phyloP scores from a whole-genome alignment of 2,797 vertebrate species.

The Diplodus puntazzo region DNA sequence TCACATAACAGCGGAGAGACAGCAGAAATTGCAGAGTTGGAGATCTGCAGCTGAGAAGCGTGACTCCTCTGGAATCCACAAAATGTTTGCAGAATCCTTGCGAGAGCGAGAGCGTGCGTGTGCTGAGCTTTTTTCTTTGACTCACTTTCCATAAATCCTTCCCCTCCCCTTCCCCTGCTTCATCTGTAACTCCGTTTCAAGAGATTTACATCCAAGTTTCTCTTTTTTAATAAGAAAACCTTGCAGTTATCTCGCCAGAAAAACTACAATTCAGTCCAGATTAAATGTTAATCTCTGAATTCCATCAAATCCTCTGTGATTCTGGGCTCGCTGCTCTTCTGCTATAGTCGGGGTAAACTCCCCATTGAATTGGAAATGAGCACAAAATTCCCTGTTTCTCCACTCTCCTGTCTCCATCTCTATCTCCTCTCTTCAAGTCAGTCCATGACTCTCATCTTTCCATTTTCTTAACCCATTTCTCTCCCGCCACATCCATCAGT shows the following conservation, averaged over 20 bases:
- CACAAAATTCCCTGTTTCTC: background rate
- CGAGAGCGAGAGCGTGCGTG: background rate
- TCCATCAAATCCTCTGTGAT: background rate
- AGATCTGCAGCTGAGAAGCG: constrained; percentile 34
- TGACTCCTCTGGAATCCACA: constrained; percentile 55
- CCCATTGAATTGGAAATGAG: background rate
- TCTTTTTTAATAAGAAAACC: constrained; percentile 6
- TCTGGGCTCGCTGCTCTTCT: background rate
- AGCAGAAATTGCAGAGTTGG: background rate
- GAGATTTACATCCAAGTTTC: constrained; percentile 19
- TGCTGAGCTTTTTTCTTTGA: constrained; percentile 33
- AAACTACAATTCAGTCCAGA: constrained; percentile 1
- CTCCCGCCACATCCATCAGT: constrained; percentile 51
- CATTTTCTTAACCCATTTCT: constrained; percentile 16
- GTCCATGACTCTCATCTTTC: constrained; percentile 29
- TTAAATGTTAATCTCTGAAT: background rate
- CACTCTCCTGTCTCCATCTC: background rate
- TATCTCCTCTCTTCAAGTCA: constrained; percentile 6
- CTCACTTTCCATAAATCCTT: constrained; percentile 44
- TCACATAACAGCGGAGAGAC: background rate
- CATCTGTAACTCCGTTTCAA: constrained; percentile 12
- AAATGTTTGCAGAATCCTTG: constrained; percentile 50
- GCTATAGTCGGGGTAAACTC: background rate
- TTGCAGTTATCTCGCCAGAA: background rate
- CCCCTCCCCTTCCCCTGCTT: constrained; percentile 15